These are phyloP conservation scores for Drosophila meridiana DNA, from an alignment of 2,888 invertebrate species.

Conservation along the genomic window DNA sequence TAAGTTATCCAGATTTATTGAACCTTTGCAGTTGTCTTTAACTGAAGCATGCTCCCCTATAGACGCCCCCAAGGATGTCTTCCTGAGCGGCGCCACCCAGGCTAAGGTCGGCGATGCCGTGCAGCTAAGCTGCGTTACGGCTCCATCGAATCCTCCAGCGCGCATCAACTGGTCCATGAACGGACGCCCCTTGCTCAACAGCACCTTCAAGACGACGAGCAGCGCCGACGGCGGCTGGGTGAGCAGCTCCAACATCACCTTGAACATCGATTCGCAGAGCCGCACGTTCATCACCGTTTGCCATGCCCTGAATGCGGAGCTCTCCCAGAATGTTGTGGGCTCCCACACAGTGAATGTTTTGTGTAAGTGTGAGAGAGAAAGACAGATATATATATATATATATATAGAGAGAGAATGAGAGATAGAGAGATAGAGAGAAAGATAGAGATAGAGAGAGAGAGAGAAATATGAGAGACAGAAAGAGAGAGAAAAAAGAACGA, in stretches of 20 bases:
- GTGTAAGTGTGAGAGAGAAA: slow-evolving; percentile 70
- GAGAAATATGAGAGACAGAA: too few species aligned
- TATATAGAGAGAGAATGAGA: too few species aligned
- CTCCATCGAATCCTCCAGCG: slow-evolving; percentile 82
- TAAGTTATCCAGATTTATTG: slow-evolving; percentile 56
- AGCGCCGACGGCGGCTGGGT: slow-evolving; percentile 81
- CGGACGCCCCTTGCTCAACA: slow-evolving; percentile 78
- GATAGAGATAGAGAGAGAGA: too few species aligned
- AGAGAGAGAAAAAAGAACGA: too few species aligned
- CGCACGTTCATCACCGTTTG: slow-evolving; percentile 82
- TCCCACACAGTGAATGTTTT: slow-evolving; percentile 83
- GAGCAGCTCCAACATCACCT: slow-evolving; percentile 80
- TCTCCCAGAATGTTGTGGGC: slow-evolving; percentile 83
- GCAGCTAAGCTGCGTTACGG: slow-evolving; percentile 78
- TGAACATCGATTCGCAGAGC: slow-evolving; percentile 79
- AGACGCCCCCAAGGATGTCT: slow-evolving; percentile 83
- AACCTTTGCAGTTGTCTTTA: background rate
- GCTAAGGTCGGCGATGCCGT: slow-evolving; percentile 80
- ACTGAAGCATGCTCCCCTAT: background rate
- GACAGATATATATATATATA: too few species aligned
- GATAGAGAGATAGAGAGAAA: too few species aligned
- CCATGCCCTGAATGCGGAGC: slow-evolving; percentile 81
- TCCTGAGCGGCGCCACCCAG: slow-evolving; percentile 77
- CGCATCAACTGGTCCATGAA: slow-evolving; percentile 83
- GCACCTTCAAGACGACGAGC: slow-evolving; percentile 70